These are phyloP conservation scores for Drosophila quadrilineata DNA, from an alignment of 1,140 invertebrate species.

Conservation along the genomic window DNA sequence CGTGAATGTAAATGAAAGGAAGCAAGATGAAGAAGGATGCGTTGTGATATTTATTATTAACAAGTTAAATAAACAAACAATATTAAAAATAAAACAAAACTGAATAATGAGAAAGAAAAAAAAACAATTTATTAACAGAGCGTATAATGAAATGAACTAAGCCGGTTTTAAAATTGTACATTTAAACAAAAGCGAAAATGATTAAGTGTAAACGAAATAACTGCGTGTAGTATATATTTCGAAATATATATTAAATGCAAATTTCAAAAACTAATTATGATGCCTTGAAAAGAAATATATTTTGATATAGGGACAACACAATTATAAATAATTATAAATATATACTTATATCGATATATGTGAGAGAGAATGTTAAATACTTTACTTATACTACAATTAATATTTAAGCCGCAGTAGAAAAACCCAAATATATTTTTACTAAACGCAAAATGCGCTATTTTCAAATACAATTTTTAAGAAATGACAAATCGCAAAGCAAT, in stretches of 20 bases:
- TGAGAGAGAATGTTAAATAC: constrained; percentile 63
- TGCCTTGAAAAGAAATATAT: constrained; percentile 64
- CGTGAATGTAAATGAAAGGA: constrained; percentile 24
- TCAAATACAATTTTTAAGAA: constrained; percentile 74
- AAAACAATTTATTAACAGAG: constrained; percentile 43
- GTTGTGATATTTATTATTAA: constrained; percentile 81
- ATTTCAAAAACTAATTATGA: constrained; percentile 59
- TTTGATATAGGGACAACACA: constrained; percentile 25
- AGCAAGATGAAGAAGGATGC: constrained; percentile 57
- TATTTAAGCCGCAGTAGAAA: constrained; percentile 67
- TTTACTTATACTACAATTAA: constrained; percentile 51
- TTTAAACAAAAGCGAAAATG: constrained; percentile 52
- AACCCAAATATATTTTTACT: constrained; percentile 78
- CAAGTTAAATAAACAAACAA: constrained; percentile 52
- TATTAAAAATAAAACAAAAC: constrained; percentile 47
- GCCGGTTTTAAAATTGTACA: constrained; percentile 78
- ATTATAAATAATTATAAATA: too few relatives aligned
- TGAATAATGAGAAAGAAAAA: constrained; percentile 35
- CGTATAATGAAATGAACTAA: constrained; percentile 75
- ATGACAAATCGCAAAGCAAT: constrained; percentile 73
- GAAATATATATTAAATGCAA: constrained; percentile 24
- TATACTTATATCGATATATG: too few relatives aligned
- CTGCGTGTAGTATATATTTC: neutral
- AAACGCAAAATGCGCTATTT: constrained; percentile 75
- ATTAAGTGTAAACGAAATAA: constrained; percentile 31